Evolutionary conservation across 1,140 invertebrate species (phyloP).

Genomic region (Pseudomyrmex concolor): DNA sequence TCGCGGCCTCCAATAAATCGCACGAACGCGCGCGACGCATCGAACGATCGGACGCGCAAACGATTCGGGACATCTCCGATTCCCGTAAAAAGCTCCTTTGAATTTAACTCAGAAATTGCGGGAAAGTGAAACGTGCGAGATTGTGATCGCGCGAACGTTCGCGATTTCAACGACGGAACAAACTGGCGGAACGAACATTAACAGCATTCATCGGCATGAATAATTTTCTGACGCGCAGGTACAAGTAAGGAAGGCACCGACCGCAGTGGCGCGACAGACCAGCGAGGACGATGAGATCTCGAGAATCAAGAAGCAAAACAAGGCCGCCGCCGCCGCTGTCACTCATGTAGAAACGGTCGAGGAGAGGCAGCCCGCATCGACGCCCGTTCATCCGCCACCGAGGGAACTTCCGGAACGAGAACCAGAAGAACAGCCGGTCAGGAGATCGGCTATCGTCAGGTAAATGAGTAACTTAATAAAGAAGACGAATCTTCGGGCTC

Average conservation of each 20-base stretch:
- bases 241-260: conserved; percentile 81
- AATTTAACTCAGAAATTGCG: conserved; percentile 2
- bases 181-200: not conserved
- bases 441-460: conserved; percentile 79
- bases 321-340: conserved; percentile 80
- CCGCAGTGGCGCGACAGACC: conserved; percentile 88
- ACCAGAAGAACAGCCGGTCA: conserved; percentile 76
- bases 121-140: conserved; percentile 15
- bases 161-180: not conserved
- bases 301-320: conserved; percentile 95
- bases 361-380: conserved; percentile 83
- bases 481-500: no score
- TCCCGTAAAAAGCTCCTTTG: conserved; percentile 1
- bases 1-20: conserved; percentile 44
- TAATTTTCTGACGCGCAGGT: conserved; percentile 71
- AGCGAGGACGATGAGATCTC: conserved; percentile 96
- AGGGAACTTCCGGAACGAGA: conserved; percentile 77
- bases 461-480: conserved; percentile 62
- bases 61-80: conserved; percentile 18
- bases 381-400: conserved; percentile 75
- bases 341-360: conserved; percentile 85
- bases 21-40: not conserved
- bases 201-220: conserved; percentile 17
- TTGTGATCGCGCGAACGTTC: not conserved
- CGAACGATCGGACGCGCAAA: conserved; percentile 1